A percentile compares a stretch with the other conserved stretches of the same genome.
phyloP scores from a whole-genome alignment of 2,113 vertebrate genomes.

The Formicarius rufipectus region DNA sequence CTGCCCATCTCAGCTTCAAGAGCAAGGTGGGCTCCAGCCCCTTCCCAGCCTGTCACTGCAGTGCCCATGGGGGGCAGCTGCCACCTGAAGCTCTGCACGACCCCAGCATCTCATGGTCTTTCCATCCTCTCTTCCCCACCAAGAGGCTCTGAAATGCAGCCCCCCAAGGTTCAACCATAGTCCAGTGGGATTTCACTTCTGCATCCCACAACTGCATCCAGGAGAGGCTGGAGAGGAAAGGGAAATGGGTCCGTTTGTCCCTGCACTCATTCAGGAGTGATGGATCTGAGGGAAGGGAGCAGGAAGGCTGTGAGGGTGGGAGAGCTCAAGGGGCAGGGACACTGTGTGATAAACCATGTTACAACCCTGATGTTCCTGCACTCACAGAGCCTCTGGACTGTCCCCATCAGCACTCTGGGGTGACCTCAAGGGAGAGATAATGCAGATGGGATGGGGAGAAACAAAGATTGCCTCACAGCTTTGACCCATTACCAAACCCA shows the following conservation, averaged over 20 bases:
- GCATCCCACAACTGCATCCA: neutral
- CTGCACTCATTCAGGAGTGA: neutral
- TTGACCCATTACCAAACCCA: neutral
- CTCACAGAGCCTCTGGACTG: neutral
- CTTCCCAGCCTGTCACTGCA: neutral
- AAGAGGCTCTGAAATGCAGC: neutral
- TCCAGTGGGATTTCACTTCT: neutral
- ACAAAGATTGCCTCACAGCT: neutral
- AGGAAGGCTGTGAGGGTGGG: neutral
- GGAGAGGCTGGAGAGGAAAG: neutral
- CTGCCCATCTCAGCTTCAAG: neutral
- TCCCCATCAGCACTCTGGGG: neutral
- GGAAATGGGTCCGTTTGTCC: neutral
- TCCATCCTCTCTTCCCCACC: neutral
- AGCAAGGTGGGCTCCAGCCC: neutral
- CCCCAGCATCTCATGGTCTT: neutral
- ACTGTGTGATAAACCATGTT: neutral
- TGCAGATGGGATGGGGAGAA: neutral
- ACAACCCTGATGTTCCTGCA: fast-evolving
- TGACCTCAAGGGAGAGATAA: neutral
- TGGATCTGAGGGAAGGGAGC: neutral
- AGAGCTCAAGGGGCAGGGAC: neutral
- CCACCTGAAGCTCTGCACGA: neutral
- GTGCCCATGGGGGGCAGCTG: neutral
- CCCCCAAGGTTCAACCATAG: neutral